These are phyloP conservation scores for Chinchilla lanigera DNA, from an alignment of 2,113 vertebrate species.

Conservation along the genomic window DNA sequence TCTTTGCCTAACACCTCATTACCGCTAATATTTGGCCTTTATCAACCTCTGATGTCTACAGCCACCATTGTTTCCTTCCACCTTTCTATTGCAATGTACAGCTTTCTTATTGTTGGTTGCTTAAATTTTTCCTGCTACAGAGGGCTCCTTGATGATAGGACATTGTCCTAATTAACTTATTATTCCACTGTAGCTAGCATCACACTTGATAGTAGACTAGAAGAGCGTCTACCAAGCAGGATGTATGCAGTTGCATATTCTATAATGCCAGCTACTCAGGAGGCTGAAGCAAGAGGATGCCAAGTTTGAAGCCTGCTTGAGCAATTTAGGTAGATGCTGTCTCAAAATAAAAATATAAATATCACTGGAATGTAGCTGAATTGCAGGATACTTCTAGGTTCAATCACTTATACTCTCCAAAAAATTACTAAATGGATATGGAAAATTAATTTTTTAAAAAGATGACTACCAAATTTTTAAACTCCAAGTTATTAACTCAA, in stretches of 20 bases:
- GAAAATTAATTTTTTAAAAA: background rate
- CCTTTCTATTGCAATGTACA: background rate
- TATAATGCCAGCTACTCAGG: background rate
- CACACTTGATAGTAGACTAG: background rate
- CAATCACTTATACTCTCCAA: background rate
- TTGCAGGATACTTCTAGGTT: background rate
- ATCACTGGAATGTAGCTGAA: background rate
- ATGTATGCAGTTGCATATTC: background rate
- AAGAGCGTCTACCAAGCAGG: background rate
- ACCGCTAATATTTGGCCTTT: background rate
- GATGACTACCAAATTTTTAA: background rate
- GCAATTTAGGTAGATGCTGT: background rate
- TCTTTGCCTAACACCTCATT: background rate
- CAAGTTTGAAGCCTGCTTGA: background rate
- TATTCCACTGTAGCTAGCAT: background rate
- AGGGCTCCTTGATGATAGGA: background rate
- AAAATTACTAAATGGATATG: background rate
- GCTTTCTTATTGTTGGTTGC: background rate
- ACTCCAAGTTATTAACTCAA: background rate
- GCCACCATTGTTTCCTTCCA: too few species aligned
- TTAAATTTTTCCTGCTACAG: background rate
- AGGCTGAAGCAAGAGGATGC: background rate
- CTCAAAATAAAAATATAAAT: background rate
- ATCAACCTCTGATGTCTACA: background rate
- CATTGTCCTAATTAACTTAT: background rate